Conservation (phyloP, 2,797 vertebrate genomes). For the Otus scops region DNA sequence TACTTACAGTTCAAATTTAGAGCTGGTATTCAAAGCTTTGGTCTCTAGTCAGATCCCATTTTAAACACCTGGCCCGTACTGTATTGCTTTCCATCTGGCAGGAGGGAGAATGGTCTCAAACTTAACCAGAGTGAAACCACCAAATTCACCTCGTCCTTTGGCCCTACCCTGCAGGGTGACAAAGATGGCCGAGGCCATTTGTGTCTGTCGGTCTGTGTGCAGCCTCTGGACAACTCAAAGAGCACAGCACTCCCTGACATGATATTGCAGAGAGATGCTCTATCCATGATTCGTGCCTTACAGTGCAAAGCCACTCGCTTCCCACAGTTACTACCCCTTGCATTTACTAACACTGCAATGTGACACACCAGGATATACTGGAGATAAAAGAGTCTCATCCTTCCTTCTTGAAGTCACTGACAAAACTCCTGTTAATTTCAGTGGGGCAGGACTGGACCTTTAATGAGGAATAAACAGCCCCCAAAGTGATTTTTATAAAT, state of each 20-base stretch:
- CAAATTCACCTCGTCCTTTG: neutral
- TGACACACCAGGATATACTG: neutral
- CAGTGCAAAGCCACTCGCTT: neutral
- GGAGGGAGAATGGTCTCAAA: neutral
- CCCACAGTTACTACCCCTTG: neutral
- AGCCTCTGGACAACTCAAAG: neutral
- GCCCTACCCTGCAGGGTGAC: neutral
- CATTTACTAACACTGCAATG: neutral
- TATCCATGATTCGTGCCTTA: neutral
- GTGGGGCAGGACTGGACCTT: neutral
- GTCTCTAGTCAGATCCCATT: neutral
- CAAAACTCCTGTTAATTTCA: neutral
- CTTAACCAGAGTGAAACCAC: neutral
- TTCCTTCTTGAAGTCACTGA: neutral
- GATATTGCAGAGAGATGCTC: neutral
- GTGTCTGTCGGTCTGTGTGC: accelerated
- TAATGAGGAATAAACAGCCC: neutral
- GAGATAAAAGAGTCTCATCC: neutral
- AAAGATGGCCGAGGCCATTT: neutral
- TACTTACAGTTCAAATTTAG: slow-evolving; percentile 28
- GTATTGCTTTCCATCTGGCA: neutral
- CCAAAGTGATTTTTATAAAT: slow-evolving; percentile 15
- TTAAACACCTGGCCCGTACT: neutral
- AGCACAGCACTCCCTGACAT: neutral
- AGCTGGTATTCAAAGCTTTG: neutral